A percentile compares a stretch with the other conserved stretches of the same genome.
Evolutionary conservation across 2,113 vertebrate species (phyloP).

Genomic region (Uria lomvia): DNA sequence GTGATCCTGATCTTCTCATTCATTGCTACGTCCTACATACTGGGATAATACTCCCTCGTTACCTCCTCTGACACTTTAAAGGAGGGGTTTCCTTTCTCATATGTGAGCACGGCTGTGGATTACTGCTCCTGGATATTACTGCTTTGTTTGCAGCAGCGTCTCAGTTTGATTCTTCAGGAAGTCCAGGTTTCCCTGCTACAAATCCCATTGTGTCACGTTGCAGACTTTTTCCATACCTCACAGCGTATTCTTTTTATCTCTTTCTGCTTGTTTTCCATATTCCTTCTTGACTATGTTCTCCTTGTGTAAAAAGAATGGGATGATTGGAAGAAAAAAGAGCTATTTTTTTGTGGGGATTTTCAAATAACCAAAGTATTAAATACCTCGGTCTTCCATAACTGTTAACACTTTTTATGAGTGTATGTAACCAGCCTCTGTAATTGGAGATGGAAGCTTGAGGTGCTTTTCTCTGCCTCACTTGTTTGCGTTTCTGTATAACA

Average conservation of each 20-base stretch:
- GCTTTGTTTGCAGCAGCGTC: conserved; percentile 12
- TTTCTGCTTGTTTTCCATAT: neutral
- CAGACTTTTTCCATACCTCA: neutral
- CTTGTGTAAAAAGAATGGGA: neutral
- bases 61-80: neutral
- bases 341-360: neutral
- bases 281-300: neutral
- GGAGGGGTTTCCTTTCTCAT: neutral
- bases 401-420: fast-evolving
- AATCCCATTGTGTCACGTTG: neutral
- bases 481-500: neutral
- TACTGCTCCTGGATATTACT: neutral
- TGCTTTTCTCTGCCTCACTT: neutral
- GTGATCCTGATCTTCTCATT: neutral
- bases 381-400: neutral
- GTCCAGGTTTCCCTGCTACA: neutral
- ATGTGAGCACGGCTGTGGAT: neutral
- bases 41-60: neutral
- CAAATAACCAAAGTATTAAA: neutral
- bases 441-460: neutral
- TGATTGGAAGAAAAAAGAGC: neutral
- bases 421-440: neutral
- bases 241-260: neutral
- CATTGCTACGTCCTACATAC: neutral
- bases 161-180: conserved; percentile 7